These are phyloP conservation scores for Himalopsyche kuldschensis DNA, from an alignment of 2,888 invertebrate species.

Conservation along the genomic window DNA sequence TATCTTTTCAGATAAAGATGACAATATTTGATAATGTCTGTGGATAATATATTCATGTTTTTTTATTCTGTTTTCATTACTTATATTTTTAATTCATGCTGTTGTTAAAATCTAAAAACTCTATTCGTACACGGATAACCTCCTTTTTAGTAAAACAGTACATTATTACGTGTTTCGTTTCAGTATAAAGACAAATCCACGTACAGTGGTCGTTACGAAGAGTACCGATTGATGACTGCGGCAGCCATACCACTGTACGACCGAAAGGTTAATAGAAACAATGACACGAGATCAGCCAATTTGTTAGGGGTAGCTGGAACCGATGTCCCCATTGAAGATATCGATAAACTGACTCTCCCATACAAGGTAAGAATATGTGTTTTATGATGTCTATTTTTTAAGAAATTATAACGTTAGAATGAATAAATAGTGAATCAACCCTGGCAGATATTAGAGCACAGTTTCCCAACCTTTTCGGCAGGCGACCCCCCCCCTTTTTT, in stretches of 20 bases:
- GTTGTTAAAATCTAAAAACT: no score
- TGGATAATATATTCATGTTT: no score
- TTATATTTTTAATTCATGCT: no score
- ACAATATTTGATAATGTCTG: no score
- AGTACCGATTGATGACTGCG: slow-evolving; percentile 80
- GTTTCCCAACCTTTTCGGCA: no score
- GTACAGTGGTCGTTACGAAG: slow-evolving; percentile 43
- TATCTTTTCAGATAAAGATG: no score
- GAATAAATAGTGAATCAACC: no score
- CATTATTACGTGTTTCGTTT: slow-evolving; percentile 1
- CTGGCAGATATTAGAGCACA: no score
- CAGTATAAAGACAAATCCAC: slow-evolving; percentile 38
- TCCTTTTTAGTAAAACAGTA: no score
- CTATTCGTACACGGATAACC: no score
- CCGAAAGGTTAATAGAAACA: slow-evolving; percentile 63
- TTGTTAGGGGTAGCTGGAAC: slow-evolving; percentile 95
- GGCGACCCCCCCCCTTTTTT: no score
- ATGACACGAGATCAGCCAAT: slow-evolving; percentile 67
- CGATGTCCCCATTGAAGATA: slow-evolving; percentile 89
- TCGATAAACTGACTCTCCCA: slow-evolving; percentile 85
- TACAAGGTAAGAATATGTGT: slow-evolving; percentile 67
- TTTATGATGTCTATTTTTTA: background rate
- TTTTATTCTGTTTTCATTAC: no score
- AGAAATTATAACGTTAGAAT: background rate
- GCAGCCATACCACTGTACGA: slow-evolving; percentile 93